These are phyloP conservation scores for Gryllus longicercus DNA, from an alignment of 2,888 invertebrate species.

Conservation along the genomic window DNA sequence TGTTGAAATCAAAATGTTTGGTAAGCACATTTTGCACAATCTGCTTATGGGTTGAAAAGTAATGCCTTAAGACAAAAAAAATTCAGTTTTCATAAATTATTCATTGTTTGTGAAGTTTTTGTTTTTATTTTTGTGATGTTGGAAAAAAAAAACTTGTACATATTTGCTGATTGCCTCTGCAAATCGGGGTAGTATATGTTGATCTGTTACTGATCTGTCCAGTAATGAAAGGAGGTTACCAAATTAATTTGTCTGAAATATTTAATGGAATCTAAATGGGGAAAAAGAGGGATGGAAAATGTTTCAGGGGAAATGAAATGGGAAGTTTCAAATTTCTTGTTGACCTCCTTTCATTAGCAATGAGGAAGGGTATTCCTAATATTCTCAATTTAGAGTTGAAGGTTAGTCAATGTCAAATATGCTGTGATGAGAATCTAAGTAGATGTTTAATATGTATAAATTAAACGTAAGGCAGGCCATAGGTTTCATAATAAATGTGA, in stretches of 20 bases:
- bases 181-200: not conserved
- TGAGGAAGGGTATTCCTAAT: not conserved
- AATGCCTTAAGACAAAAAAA: not conserved
- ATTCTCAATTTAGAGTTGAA: not conserved
- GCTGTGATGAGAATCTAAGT: conserved; percentile 11
- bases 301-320: not conserved
- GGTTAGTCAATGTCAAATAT: conserved; percentile 9
- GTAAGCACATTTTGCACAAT: conserved; percentile 1
- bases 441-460: conserved; percentile 1
- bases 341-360: not conserved
- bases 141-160: not conserved
- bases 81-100: too few species aligned
- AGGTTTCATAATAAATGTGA: not conserved
- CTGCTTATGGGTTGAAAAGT: not conserved
- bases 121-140: not conserved
- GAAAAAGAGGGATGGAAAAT: not conserved
- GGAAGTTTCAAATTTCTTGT: not conserved
- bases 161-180: not conserved
- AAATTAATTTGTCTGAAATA: not conserved
- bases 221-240: conserved; percentile 1
- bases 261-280: not conserved
- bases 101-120: not conserved
- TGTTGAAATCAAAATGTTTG: not conserved
- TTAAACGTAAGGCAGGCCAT: not conserved
- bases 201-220: not conserved